phyloP scores from a whole-genome alignment of 2,797 vertebrate species.

The Coilia nasus region DNA sequence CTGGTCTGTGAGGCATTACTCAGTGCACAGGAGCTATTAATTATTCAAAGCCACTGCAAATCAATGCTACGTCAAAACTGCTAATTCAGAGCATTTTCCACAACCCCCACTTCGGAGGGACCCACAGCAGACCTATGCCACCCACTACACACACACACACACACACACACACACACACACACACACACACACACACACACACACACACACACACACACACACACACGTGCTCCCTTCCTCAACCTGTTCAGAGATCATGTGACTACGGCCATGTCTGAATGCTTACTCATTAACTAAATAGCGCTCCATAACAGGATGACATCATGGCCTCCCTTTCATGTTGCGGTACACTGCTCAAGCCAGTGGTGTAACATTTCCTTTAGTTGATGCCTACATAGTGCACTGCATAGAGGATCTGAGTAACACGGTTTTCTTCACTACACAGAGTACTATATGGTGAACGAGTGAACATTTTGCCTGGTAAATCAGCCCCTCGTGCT shows the following conservation, averaged over 20 bases:
- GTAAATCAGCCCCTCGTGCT: too few species aligned
- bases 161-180: not conserved
- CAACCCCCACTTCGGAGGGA: not conserved
- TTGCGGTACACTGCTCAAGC: too few species aligned
- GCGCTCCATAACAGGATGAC: too few species aligned
- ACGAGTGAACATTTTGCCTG: too few species aligned
- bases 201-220: not conserved
- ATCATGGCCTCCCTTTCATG: too few species aligned
- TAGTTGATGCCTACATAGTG: too few species aligned
- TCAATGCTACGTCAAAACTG: conserved; percentile 16
- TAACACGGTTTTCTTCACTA: too few species aligned
- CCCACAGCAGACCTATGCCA: not conserved
- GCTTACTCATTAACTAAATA: too few species aligned
- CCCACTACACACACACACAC: not conserved
- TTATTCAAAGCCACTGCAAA: conserved; percentile 7
- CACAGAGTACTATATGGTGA: too few species aligned
- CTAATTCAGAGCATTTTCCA: conserved; percentile 18
- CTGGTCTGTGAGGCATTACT: conserved; percentile 8
- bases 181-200: not conserved
- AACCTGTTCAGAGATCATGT: not conserved
- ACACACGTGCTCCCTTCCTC: not conserved
- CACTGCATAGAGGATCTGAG: too few species aligned
- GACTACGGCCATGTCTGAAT: too few species aligned
- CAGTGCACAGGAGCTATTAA: not conserved
- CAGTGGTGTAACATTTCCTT: too few species aligned